Evolutionary conservation across 2,797 vertebrate species (phyloP).

Genomic region (Leuciscus waleckii): DNA sequence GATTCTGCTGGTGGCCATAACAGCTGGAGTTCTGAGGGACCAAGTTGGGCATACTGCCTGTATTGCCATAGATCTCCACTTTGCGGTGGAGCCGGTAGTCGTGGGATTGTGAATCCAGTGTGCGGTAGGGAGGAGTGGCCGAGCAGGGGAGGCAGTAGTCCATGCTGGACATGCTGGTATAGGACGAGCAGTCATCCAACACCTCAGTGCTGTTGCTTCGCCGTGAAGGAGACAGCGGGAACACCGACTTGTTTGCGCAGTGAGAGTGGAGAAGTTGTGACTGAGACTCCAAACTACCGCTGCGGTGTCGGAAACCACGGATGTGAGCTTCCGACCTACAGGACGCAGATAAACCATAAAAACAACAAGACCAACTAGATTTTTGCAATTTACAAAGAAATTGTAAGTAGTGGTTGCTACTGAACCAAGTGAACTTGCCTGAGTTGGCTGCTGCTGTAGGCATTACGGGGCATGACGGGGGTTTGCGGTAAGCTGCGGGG

Average conservation of each 20-base stretch:
- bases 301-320: conserved; percentile 87
- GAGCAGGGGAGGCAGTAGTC: conserved; percentile 81
- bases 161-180: conserved; percentile 92
- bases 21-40: conserved; percentile 84
- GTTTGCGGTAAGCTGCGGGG: conserved; percentile 91
- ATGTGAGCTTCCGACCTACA: conserved; percentile 84
- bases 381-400: background rate
- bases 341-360: conserved; percentile 14
- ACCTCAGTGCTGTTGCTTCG: conserved; percentile 92
- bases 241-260: conserved; percentile 82
- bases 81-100: conserved; percentile 88
- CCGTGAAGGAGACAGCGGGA: conserved; percentile 85
- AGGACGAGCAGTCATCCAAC: conserved; percentile 92
- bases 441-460: conserved; percentile 95
- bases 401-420: background rate
- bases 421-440: conserved; percentile 77
- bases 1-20: conserved; percentile 79
- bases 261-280: conserved; percentile 80
- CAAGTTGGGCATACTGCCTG: conserved; percentile 95
- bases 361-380: background rate
- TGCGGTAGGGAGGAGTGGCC: conserved; percentile 76
- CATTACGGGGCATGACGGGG: conserved; percentile 91
- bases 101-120: conserved; percentile 80
- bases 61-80: conserved; percentile 85
- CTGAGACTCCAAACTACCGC: conserved; percentile 93